Conservation (phyloP, 2,888 invertebrate species). For the Andrena dorsata region DNA sequence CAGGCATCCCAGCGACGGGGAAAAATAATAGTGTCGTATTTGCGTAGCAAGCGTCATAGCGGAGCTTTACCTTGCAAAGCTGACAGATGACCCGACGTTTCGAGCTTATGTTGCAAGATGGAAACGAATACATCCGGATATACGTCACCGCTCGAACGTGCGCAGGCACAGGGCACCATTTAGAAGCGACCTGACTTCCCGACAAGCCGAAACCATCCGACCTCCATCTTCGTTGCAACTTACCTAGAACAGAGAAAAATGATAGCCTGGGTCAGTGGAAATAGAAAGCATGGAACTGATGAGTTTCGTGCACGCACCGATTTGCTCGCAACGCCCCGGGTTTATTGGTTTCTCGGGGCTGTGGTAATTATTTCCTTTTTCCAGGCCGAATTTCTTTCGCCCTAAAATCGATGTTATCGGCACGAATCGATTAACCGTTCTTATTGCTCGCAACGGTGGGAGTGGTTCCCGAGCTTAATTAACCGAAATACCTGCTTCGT, state of each 20-base stretch:
- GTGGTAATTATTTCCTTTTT: conserved; percentile 45
- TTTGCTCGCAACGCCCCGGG: neutral
- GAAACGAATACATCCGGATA: conserved; percentile 68
- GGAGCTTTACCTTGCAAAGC: conserved; percentile 77
- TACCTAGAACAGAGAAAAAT: conserved; percentile 75
- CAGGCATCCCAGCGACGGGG: conserved; percentile 53
- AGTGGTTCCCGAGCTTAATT: conserved; percentile 64
- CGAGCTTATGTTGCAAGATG: conserved; percentile 73
- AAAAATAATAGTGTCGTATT: conserved; percentile 78
- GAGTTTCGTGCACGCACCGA: conserved; percentile 24
- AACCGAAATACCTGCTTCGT: conserved; percentile 66
- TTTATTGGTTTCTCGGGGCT: conserved; percentile 31
- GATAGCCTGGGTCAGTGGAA: conserved; percentile 39
- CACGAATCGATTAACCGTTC: conserved; percentile 66
- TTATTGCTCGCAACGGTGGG: conserved; percentile 54
- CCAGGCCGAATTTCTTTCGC: conserved; percentile 17
- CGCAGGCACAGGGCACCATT: conserved; percentile 45
- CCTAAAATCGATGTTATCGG: conserved; percentile 66
- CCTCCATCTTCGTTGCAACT: conserved; percentile 64
- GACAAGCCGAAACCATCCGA: conserved; percentile 37
- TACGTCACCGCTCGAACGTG: conserved; percentile 46
- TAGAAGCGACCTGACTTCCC: conserved; percentile 40
- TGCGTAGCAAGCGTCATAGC: conserved; percentile 79
- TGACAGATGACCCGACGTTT: conserved; percentile 78
- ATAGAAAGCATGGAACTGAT: conserved; percentile 29